Percentiles rank a stretch among this genome's conserved stretches.
phyloP scores from a whole-genome alignment of 1,140 invertebrate genomes.

The Atta cephalotes region DNA sequence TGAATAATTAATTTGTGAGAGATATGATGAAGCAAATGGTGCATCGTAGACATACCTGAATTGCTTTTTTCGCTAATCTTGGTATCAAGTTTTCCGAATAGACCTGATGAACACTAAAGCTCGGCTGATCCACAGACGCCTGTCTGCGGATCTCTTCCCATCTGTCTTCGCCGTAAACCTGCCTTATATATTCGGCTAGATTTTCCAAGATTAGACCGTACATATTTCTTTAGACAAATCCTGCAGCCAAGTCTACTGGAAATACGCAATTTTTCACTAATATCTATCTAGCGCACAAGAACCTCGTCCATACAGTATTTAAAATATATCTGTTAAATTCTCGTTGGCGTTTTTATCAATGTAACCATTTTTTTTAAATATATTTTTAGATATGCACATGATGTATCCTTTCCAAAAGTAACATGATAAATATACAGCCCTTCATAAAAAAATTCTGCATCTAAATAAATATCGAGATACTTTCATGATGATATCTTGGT shows the following conservation, averaged over 20 bases:
- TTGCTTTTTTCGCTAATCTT: conserved; percentile 93
- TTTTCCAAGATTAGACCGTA: conserved; percentile 98
- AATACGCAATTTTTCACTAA: conserved; percentile 24
- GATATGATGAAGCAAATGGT: no score
- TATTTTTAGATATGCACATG: neutral
- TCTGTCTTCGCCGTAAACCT: conserved; percentile 95
- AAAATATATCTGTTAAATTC: neutral
- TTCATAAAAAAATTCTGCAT: neutral
- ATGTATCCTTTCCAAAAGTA: neutral
- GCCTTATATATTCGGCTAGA: conserved; percentile 95
- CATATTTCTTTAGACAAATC: conserved; percentile 88
- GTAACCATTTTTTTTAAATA: neutral
- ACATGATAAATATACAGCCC: neutral
- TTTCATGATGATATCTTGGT: neutral
- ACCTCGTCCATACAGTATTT: neutral
- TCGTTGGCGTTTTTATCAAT: neutral
- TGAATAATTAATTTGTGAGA: no score
- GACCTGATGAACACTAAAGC: conserved; percentile 96
- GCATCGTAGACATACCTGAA: conserved; percentile 89
- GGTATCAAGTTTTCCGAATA: conserved; percentile 96
- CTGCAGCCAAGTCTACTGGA: conserved; percentile 50
- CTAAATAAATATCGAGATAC: neutral
- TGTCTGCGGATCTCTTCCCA: conserved; percentile 95
- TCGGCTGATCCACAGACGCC: conserved; percentile 93
- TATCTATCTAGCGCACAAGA: neutral